Evolutionary conservation across 2,797 vertebrate species (phyloP).

Genomic region (Columba guinea): DNA sequence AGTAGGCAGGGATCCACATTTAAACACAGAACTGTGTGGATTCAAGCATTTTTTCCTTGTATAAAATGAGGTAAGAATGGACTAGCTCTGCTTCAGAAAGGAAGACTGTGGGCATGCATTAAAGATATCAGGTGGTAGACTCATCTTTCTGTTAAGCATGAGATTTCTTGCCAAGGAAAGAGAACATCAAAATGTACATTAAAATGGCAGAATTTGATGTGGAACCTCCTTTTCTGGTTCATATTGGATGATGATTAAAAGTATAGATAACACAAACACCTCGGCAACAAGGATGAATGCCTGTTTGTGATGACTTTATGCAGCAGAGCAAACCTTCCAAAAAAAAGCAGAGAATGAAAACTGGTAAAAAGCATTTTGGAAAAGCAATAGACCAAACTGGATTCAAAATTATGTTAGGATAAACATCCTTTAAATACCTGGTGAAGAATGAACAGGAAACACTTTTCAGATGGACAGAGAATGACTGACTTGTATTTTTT

Average conservation of each 20-base stretch:
- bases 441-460: not conserved
- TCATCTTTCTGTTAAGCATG: not conserved
- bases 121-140: not conserved
- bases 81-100: not conserved
- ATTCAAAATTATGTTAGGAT: not conserved
- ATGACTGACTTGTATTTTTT: not conserved
- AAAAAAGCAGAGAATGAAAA: not conserved
- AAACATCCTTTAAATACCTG: not conserved
- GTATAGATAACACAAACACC: not conserved
- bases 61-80: not conserved
- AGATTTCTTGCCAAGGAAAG: not conserved
- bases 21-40: not conserved
- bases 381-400: not conserved
- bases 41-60: not conserved
- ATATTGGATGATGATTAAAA: not conserved
- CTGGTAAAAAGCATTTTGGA: not conserved
- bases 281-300: not conserved
- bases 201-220: not conserved
- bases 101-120: not conserved
- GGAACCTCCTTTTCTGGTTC: not conserved
- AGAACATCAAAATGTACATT: not conserved
- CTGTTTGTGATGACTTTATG: not conserved
- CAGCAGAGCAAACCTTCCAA: not conserved
- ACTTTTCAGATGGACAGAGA: not conserved
- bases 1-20: not conserved